These are phyloP conservation scores for Hipposideros larvatus DNA, from an alignment of 2,797 vertebrate genomes.

Conservation along the genomic window DNA sequence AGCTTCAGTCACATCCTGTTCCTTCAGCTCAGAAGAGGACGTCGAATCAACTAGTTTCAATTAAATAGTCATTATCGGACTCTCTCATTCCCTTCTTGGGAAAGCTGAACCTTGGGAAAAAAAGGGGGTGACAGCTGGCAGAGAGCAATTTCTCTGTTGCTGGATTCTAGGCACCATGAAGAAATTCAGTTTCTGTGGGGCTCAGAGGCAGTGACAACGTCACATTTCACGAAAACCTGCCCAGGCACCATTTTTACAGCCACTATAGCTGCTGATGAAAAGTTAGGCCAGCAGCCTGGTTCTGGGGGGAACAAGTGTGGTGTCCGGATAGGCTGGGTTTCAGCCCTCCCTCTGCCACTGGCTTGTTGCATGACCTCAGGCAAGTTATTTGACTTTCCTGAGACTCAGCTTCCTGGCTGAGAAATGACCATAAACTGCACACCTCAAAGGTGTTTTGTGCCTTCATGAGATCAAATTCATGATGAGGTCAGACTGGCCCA, in stretches of 20 bases:
- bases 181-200: not conserved
- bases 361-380: not conserved
- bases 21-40: not conserved
- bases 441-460: not conserved
- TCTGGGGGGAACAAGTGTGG: rapidly evolving
- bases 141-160: not conserved
- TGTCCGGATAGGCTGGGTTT: not conserved
- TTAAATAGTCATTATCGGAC: not conserved
- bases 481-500: not conserved
- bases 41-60: not conserved
- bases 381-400: not conserved
- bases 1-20: not conserved
- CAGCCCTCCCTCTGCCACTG: not conserved
- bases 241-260: not conserved
- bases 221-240: not conserved
- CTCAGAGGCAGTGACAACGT: not conserved
- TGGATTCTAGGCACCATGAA: not conserved
- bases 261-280: not conserved
- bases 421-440: not conserved
- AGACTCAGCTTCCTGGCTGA: not conserved
- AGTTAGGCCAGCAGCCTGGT: not conserved
- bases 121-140: not conserved
- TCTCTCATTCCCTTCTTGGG: not conserved
- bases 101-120: not conserved
- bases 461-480: not conserved